Evolutionary conservation across 1,140 invertebrate genomes (phyloP), one percentile per base, ranked within the genome.

Genomic region (Bombus cullumanus): DNA sequence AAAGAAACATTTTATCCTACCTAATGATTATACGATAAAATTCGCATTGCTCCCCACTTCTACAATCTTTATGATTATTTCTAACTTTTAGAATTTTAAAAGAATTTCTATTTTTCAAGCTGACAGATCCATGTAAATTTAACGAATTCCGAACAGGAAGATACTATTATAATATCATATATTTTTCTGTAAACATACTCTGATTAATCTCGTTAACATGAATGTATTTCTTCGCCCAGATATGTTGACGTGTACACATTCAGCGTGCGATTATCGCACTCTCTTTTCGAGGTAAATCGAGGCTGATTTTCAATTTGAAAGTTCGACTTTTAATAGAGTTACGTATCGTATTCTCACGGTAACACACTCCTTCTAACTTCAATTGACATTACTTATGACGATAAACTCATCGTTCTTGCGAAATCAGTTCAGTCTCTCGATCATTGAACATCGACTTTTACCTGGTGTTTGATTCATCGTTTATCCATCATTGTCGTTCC

Each of bases 381-480:
- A 8, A 22, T 22, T 22, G 47, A 18, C 71, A 75, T 75, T 25
- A 57, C 12, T 69, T 80, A 59, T 76, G 75, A 39, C 39, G 22
- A 68, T 43, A 47, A 53, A 53, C 47, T 22, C 9, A 34, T 6
- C 80, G 62, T 81, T 66, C 53, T 47, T 47, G 39, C n/a, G n/a
- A 3, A 79, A 83, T 39, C 47, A 71, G 5, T 86, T 74, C n/a
- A n/a, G 6, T n/a, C 28, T 22, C 83, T 81, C 69, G 57, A 69
- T 88, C 79, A 78, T 59, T 41, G 39, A 39, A 15, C n/a, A 66
- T 59, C 34, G 39, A 37, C 18, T n/a, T 87, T 88, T 79, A 87
- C 25, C 66, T 34, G 31, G n/a, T n/a, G 37, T 8, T 39, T 53
- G 57, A 79, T 87, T 83, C 25, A 75, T n/a, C 8, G 66, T 79